Conservation (phyloP, 2,113 vertebrate species). For the Macrotis lagotis region DNA sequence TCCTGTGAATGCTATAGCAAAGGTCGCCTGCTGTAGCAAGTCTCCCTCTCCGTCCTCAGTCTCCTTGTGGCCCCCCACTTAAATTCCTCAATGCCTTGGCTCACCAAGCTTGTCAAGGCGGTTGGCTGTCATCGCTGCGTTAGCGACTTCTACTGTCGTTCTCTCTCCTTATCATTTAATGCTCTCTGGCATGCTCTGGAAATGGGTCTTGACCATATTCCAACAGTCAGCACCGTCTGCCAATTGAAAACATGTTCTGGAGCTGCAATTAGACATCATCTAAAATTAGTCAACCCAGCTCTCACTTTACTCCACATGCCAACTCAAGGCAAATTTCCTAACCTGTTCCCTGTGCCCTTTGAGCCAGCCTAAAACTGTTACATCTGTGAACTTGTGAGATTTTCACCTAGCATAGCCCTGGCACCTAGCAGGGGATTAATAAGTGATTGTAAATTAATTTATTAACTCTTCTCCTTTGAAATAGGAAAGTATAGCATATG, state of each 20-base stretch:
- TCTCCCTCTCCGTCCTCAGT: not conserved
- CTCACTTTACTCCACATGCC: conserved; percentile 64
- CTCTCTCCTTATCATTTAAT: conserved; percentile 67
- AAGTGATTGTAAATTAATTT: not conserved
- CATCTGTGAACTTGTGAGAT: not conserved
- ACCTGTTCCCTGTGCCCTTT: conserved; percentile 32
- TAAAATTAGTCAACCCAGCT: conserved; percentile 77
- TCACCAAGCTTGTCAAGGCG: conserved; percentile 60
- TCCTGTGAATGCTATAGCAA: conserved; percentile 20
- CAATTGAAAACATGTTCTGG: conserved; percentile 76
- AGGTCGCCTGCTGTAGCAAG: not conserved
- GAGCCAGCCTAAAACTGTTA: conserved; percentile 8
- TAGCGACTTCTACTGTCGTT: conserved; percentile 58
- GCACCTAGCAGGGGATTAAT: not conserved
- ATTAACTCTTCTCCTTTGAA: not conserved
- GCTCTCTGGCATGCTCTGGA: conserved; percentile 67
- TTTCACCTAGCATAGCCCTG: not conserved
- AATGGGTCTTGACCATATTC: conserved; percentile 73
- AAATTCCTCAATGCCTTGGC: conserved; percentile 9
- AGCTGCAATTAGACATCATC: conserved; percentile 76
- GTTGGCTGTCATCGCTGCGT: conserved; percentile 43
- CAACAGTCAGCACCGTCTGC: conserved; percentile 75
- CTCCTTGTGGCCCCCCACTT: conserved; percentile 44
- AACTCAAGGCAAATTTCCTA: conserved; percentile 65
- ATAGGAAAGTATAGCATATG: not conserved